Evolutionary conservation across 2,113 vertebrate species (phyloP), one percentile per base, ranked within the genome.

Genomic region (Balaeniceps rex): DNA sequence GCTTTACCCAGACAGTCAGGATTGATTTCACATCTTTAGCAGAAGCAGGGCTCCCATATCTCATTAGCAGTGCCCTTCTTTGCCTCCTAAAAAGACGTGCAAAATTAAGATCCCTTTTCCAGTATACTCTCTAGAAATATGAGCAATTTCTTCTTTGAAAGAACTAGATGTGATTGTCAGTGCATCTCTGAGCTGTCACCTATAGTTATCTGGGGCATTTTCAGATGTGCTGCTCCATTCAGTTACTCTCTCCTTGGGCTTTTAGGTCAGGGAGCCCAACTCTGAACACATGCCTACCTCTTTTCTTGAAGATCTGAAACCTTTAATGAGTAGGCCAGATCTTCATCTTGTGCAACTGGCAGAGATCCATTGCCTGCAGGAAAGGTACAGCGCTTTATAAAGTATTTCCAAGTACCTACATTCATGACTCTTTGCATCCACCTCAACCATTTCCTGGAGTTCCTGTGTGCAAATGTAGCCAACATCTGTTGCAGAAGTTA

Each of bases 361-460:
- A 82, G 89, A 91, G 70, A 71, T 93, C 74, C 94, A 93, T 78
- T 83, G 88, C 94, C 95, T 96, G 84, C 78, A 95, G 95, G 89
- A 95, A 91, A 95, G 75, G 49, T 87, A 72, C 21, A 60, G 69
- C 3, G 3, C 63, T 90, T 87, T 77, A 74, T 74, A 91, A 94
- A 95, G 63, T 69, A 82, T 89, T 96, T 94, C 78, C 81, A 94
- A 74, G 78, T 80, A 83, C 75, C 40, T 70, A 36, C 29, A 18
- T 36, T 90, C 86, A 87, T 0, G 4, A 52, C 47, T 78, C 66
- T 90, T 81, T 84, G 81, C 78, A 91, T 93, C 78, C 81, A 85
- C 42, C 77, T 95, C 89, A 91, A 40, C 49, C 26, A 66, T 94
- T 89, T 95, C 66, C 88, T 94, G 89, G 69, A 94, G 81, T 84